Conservation (phyloP, 2,888 invertebrate species). For the Diplazon laetatorius region DNA sequence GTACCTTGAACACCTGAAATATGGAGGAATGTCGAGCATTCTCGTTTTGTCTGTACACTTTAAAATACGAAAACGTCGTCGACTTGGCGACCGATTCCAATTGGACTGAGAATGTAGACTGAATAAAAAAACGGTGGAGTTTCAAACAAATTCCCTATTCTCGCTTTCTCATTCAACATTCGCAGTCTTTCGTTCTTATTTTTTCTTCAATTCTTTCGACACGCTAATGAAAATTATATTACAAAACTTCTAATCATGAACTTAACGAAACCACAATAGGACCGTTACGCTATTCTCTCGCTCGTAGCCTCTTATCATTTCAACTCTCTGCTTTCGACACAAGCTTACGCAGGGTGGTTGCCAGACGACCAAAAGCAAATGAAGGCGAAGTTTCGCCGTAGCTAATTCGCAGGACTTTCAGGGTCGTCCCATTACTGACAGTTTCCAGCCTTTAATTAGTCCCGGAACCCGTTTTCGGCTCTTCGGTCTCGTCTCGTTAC, state of each 20-base stretch:
- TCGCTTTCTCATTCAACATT: neutral
- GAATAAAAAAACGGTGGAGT: neutral
- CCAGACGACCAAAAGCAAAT: conserved; percentile 59
- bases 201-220: conserved; percentile 1
- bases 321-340: conserved; percentile 7
- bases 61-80: neutral
- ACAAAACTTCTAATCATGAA: conserved; percentile 39
- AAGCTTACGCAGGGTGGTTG: conserved; percentile 22
- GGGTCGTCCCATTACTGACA: conserved; percentile 67
- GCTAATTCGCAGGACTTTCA: conserved; percentile 67
- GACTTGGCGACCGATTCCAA: neutral
- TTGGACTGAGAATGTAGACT: neutral
- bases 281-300: conserved; percentile 2
- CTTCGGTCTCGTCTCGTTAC: conserved; percentile 40
- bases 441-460: conserved; percentile 68
- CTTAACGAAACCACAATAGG: conserved; percentile 45
- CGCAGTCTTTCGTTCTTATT: neutral
- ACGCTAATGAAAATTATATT: conserved; percentile 36
- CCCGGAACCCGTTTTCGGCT: conserved; percentile 34
- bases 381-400: conserved; percentile 66
- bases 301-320: conserved; percentile 47
- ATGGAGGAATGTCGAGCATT: too few relatives aligned
- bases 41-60: neutral
- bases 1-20: too few relatives aligned
- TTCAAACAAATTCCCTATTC: neutral